Percentiles rank a stretch among this genome's conserved stretches.
These are phyloP conservation scores for Gulo gulo DNA, from an alignment of 2,113 vertebrate species.

Conservation along the genomic window DNA sequence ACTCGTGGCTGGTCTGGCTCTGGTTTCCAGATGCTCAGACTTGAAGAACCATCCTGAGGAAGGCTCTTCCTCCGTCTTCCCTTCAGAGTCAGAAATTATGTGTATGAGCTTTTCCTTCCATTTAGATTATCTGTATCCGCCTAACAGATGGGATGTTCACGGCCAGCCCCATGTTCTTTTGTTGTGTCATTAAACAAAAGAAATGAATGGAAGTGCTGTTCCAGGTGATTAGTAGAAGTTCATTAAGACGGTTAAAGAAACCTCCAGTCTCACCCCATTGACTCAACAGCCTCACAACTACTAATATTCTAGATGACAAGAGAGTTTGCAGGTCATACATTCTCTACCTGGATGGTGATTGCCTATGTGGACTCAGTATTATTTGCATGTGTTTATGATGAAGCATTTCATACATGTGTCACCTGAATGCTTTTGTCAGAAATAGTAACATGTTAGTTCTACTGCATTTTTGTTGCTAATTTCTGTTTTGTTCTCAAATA, in stretches of 20 bases:
- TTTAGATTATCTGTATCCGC: neutral
- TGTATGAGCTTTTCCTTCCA: neutral
- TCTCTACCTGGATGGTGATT: neutral
- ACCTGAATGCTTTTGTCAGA: neutral
- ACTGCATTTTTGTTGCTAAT: neutral
- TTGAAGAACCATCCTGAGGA: neutral
- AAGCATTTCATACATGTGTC: neutral
- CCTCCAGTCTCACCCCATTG: neutral
- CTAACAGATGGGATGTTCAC: neutral
- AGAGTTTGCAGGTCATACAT: neutral
- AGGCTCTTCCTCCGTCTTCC: neutral
- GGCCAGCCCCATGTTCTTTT: neutral
- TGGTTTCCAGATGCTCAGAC: neutral
- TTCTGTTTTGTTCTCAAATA: neutral
- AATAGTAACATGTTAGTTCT: neutral
- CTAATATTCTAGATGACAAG: neutral
- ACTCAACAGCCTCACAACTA: neutral
- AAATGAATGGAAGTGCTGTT: neutral
- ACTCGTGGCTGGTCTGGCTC: neutral
- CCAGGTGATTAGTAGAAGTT: neutral
- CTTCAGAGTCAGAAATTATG: neutral
- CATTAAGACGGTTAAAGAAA: neutral
- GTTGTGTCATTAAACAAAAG: neutral
- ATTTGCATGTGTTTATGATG: neutral
- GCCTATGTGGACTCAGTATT: no score